A percentile compares a stretch with the other conserved stretches of the same genome.
Conservation (phyloP, 23 tunicate genomes). For the Botrylloides violaceus region DNA sequence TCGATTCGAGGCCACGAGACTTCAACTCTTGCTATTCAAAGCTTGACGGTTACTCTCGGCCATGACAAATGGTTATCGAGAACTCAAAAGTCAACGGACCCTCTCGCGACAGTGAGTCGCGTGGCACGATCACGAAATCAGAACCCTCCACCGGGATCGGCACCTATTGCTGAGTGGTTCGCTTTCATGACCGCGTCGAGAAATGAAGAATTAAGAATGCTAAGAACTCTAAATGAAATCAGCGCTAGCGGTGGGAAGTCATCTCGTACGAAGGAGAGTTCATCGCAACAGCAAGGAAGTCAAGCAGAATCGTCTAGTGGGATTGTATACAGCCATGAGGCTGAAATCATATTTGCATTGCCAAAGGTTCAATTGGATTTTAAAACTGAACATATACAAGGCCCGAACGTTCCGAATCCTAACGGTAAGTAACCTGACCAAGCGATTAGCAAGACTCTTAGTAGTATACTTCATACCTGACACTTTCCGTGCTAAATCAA, state of each 20-base stretch:
- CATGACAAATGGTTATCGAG: constrained; percentile 74
- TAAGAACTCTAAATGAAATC: constrained; percentile 69
- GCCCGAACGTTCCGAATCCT: constrained; percentile 54
- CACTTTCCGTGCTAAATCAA: too few relatives aligned
- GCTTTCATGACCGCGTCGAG: constrained; percentile 80
- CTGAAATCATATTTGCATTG: constrained; percentile 84
- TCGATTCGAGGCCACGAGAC: constrained; percentile 50
- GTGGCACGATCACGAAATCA: constrained; percentile 67
- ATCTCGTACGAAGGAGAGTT: background rate
- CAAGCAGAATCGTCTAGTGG: constrained; percentile 16
- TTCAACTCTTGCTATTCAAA: constrained; percentile 77
- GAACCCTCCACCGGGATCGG: constrained; percentile 68
- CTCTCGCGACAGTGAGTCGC: constrained; percentile 76
- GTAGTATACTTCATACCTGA: too few relatives aligned
- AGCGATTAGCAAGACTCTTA: too few relatives aligned
- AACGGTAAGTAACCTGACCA: constrained; percentile 20
- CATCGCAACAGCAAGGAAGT: background rate
- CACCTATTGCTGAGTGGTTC: constrained; percentile 81
- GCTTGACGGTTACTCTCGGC: constrained; percentile 78
- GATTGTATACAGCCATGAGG: constrained; percentile 37
- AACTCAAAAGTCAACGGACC: constrained; percentile 50
- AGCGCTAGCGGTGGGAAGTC: constrained; percentile 5
- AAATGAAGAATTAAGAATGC: constrained; percentile 69
- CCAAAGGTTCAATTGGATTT: constrained; percentile 86
- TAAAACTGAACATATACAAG: constrained; percentile 86